These are phyloP conservation scores for Mungos mungo DNA, from an alignment of 2,113 vertebrate species.

Conservation along the genomic window DNA sequence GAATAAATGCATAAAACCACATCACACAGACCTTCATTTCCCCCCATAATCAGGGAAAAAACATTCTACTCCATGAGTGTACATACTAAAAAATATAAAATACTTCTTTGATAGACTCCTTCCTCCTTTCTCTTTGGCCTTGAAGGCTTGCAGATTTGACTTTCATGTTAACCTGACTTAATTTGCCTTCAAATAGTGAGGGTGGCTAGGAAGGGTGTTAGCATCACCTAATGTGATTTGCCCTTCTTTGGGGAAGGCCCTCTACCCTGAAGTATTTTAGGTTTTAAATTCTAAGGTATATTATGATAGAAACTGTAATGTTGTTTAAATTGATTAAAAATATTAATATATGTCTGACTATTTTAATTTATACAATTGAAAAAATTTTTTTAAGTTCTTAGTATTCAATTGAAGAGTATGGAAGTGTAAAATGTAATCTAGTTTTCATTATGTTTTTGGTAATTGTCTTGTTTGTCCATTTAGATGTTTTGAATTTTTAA, in stretches of 20 bases:
- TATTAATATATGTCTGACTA: background rate
- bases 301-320: background rate
- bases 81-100: background rate
- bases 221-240: background rate
- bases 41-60: background rate
- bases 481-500: background rate
- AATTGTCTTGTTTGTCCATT: background rate
- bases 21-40: background rate
- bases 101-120: background rate
- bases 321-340: slow-evolving; percentile 17
- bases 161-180: background rate
- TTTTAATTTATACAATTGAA: background rate
- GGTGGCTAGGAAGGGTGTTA: background rate
- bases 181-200: slow-evolving; percentile 26
- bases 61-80: background rate
- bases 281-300: slow-evolving; percentile 29
- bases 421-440: background rate
- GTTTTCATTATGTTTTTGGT: background rate
- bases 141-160: background rate
- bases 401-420: background rate
- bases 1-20: background rate
- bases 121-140: background rate
- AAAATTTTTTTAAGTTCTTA: background rate
- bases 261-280: background rate
- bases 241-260: background rate